A percentile compares a stretch with the other conserved stretches of the same genome.
phyloP scores from a whole-genome alignment of 2,113 vertebrate genomes.

The Charadrius vociferus region DNA sequence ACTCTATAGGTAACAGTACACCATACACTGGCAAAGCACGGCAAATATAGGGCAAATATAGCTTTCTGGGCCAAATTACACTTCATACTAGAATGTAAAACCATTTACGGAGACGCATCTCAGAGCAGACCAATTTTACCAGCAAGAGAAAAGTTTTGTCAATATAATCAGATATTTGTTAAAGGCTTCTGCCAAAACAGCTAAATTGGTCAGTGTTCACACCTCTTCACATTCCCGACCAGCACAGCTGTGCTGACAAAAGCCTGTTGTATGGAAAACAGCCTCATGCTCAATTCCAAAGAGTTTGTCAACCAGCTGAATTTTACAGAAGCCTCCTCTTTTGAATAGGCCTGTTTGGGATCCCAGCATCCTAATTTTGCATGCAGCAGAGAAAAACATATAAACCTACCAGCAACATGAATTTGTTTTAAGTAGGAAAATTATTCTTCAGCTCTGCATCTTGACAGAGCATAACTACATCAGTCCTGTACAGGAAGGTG shows the following conservation, averaged over 20 bases:
- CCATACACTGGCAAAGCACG: neutral
- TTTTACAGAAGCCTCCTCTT: neutral
- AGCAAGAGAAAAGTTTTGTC: neutral
- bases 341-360: neutral
- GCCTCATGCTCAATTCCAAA: neutral
- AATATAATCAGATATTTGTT: neutral
- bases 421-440: neutral
- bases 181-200: neutral
- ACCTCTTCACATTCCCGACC: neutral
- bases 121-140: neutral
- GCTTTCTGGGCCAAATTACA: neutral
- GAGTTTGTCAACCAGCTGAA: neutral
- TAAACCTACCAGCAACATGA: neutral
- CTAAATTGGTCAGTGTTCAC: neutral
- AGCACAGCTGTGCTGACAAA: neutral
- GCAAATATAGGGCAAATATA: neutral
- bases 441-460: neutral
- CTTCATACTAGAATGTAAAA: neutral
- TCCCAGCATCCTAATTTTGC: neutral
- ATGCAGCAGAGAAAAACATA: neutral
- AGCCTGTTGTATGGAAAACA: neutral
- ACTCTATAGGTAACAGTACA: neutral
- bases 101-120: neutral
- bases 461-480: neutral
- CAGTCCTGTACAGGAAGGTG: neutral